Evolutionary conservation across 1,140 invertebrate genomes (phyloP), one percentile per base, ranked within the genome.

Genomic region (Pectinophora gossypiella): DNA sequence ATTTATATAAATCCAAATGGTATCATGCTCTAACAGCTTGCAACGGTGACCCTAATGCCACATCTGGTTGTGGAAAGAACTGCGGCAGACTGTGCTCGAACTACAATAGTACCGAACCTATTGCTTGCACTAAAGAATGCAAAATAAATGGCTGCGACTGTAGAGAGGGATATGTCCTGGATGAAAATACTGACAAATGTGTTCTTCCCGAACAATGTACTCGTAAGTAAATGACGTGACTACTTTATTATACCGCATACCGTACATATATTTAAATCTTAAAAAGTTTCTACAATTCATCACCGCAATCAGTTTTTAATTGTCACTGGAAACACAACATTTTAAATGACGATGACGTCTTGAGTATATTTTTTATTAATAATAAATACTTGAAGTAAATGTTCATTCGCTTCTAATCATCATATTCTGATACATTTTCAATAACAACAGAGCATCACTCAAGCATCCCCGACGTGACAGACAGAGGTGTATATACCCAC

Each of bases 61-160:
- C 13, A 16, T 21, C 53, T n/a, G 64, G 68, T 0, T 59, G 59
- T 32, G 64, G 68, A 12, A 16, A 10, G 0, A 48, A 54, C 16
- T 67, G 63, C 21, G 59, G 61, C 15, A 60, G 21, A 43, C 49
- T 9, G 3, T 72, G 66, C 42, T 36, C 50, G 0, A 54, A 68
- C 13, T 67, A 62, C 20, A 51, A 63, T 3, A 18, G 36, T 6
- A 3, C n/a, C 9, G 20, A 32, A 7, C 19, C 18, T 12, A 13
- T 9, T 13, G 43, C 22, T 0, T 71, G 62, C 20, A 20, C n/a
- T 3, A 7, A 21, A 0, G 10, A 51, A 6, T 67, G 56, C 19
- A 10, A 51, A 18, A 0, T 23, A 0, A 61, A 71, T 21, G 55
- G 50, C 0, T 74, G 71, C 20, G 62, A 59, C 22, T 73, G 71